Evolutionary conservation across 2,113 vertebrate species (phyloP).

Genomic region (human (Homo sapiens)): GRCh38 chr3:135832001-135832500

Average conservation of each 20-base stretch:
- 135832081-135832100: not conserved
- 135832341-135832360: not conserved
- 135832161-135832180: not conserved
- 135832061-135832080: not conserved
- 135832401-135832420: not conserved
- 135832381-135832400: not conserved
- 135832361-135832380: not conserved
- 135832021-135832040: not conserved
- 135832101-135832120: not conserved
- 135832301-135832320: not conserved
- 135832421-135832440: not conserved
- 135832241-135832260: not conserved
- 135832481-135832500: not conserved
- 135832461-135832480: not conserved
- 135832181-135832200: not conserved
- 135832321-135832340: not conserved
- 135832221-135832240: not conserved
- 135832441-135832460: not conserved
- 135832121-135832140: not conserved
- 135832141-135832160: conserved; percentile 19
- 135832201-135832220: not conserved
- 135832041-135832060: not conserved
- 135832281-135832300: not conserved
- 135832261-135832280: not conserved
- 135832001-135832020: not conserved